Percentiles rank a stretch among this genome's conserved stretches.
These are phyloP conservation scores for Mesorhabditis belari DNA, from an alignment of 2,888 invertebrate genomes.

Conservation along the genomic window DNA sequence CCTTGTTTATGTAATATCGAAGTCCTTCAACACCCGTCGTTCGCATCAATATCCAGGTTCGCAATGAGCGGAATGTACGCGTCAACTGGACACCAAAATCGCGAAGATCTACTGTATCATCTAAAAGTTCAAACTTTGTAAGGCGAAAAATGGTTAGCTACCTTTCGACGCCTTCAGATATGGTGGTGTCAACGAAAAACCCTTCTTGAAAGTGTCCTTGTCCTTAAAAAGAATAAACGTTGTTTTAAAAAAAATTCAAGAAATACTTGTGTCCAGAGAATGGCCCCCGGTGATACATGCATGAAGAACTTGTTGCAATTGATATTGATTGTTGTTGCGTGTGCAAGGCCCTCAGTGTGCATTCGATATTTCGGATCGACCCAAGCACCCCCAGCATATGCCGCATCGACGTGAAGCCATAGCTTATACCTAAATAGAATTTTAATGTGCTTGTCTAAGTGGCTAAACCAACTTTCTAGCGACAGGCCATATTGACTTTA, in stretches of 20 bases:
- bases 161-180: slow-evolving; percentile 5
- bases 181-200: slow-evolving; percentile 1
- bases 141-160: neutral
- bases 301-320: slow-evolving; percentile 22
- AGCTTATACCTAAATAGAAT: slow-evolving; percentile 56
- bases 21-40: slow-evolving; percentile 9
- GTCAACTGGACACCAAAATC: slow-evolving; percentile 95
- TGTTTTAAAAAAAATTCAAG: neutral
- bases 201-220: slow-evolving; percentile 7
- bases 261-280: slow-evolving; percentile 12
- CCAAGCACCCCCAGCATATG: slow-evolving; percentile 89
- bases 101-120: slow-evolving; percentile 54
- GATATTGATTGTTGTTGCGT: slow-evolving; percentile 34
- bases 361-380: slow-evolving; percentile 88
- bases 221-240: neutral
- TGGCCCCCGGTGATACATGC: slow-evolving; percentile 5
- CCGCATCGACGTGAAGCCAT: slow-evolving; percentile 84
- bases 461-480: slow-evolving; percentile 56
- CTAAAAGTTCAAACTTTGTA: neutral
- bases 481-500: slow-evolving; percentile 78
- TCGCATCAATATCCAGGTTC: slow-evolving; percentile 6
- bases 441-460: neutral
- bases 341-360: slow-evolving; percentile 60
- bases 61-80: slow-evolving; percentile 57
- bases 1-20: slow-evolving; percentile 3